Conservation (phyloP, 2,888 invertebrate genomes). For the Seira ritae region DNA sequence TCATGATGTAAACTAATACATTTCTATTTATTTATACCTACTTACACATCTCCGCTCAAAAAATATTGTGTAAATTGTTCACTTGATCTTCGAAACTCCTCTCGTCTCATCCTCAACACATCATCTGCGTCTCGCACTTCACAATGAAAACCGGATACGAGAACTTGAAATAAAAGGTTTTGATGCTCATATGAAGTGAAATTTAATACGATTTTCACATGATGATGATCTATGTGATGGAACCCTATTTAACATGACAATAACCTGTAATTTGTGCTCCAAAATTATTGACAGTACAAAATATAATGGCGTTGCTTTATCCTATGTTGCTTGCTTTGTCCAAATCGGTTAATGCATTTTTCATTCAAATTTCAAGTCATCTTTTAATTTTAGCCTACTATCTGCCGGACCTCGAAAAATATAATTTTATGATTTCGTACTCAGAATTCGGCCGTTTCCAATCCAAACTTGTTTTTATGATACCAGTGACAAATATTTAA, state of each 20-base stretch:
- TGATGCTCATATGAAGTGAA: conserved; percentile 36
- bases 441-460: no score
- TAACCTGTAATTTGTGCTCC: conserved; percentile 43
- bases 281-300: conserved; percentile 31
- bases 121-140: conserved; percentile 9
- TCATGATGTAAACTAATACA: conserved; percentile 36
- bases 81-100: conserved; percentile 17
- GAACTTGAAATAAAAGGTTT: conserved; percentile 12
- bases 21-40: conserved; percentile 21
- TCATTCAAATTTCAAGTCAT: no score
- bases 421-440: no score
- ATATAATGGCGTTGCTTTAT: neutral
- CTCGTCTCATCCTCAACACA: no score
- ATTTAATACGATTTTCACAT: conserved; percentile 48
- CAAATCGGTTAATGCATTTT: conserved; percentile 8
- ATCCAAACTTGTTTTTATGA: no score
- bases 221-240: conserved; percentile 9
- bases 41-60: conserved; percentile 5
- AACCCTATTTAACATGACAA: conserved; percentile 53
- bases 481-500: no score
- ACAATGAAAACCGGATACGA: conserved; percentile 55
- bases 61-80: conserved; percentile 1
- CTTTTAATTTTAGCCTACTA: no score
- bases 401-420: no score
- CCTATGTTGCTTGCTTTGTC: neutral